Conservation (phyloP, 2,797 vertebrate genomes). For the Nannoperca australis region DNA sequence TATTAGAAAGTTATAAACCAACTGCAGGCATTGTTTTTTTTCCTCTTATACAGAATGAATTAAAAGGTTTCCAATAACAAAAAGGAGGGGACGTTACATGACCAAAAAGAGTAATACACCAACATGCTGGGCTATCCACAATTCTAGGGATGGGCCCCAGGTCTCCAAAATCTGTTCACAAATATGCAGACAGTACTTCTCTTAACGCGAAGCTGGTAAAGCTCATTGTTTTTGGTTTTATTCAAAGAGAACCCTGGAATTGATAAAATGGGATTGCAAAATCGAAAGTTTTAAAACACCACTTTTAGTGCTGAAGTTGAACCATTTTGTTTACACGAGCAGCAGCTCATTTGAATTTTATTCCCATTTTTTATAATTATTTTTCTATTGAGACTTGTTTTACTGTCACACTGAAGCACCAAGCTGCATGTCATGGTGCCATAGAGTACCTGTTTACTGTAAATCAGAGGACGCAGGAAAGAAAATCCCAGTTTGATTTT, state of each 20-base stretch:
- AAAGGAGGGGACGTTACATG: not conserved
- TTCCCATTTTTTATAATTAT: not conserved
- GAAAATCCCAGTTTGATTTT: not conserved
- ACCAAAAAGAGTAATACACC: not conserved
- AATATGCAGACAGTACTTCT: conserved; percentile 18
- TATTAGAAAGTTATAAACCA: not conserved
- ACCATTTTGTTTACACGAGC: not conserved
- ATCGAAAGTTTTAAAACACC: not conserved
- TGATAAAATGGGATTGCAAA: conserved; percentile 2
- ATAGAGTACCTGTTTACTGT: not conserved
- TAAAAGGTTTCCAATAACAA: not conserved
- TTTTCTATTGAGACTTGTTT: too few relatives aligned
- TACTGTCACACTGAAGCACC: too few relatives aligned
- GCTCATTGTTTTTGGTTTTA: conserved; percentile 49
- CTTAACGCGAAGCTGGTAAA: conserved; percentile 39
- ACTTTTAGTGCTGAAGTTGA: not conserved
- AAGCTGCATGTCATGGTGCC: too few relatives aligned
- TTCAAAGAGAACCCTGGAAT: conserved; percentile 2
- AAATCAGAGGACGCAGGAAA: not conserved
- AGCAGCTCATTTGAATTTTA: not conserved
- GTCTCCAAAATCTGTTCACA: conserved; percentile 26
- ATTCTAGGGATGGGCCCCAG: not conserved
- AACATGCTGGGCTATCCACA: not conserved
- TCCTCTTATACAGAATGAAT: not conserved
- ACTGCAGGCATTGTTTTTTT: not conserved